Conservation (phyloP, 2,797 vertebrate species). For the Vireo griseus region DNA sequence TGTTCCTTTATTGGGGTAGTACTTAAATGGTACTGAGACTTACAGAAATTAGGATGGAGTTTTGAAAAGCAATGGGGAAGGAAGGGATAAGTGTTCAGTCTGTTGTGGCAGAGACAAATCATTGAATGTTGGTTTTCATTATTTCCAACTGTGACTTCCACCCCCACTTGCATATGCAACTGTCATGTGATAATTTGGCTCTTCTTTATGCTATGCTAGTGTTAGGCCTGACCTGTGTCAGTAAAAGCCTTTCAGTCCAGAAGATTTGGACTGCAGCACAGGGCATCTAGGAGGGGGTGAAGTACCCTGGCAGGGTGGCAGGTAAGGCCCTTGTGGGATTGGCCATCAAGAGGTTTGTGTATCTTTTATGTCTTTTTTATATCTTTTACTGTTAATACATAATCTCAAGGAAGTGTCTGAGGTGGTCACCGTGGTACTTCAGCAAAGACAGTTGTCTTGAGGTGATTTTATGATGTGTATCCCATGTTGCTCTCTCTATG, state of each 20-base stretch:
- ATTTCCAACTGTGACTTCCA: slow-evolving; percentile 18
- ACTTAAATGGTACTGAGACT: background rate
- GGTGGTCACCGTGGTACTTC: background rate
- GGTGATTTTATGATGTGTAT: no score
- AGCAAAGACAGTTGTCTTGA: background rate
- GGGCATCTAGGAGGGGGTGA: no score
- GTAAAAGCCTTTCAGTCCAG: background rate
- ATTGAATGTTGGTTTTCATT: background rate
- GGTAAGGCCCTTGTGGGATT: background rate
- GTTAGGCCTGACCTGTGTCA: background rate
- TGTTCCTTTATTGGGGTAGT: background rate
- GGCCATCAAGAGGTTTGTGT: background rate
- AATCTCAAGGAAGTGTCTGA: background rate
- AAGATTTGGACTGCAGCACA: background rate
- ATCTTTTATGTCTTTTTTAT: background rate
- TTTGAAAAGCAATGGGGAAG: background rate
- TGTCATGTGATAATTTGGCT: background rate
- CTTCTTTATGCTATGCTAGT: background rate
- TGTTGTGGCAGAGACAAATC: background rate
- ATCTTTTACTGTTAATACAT: background rate
- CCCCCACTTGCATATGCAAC: background rate
- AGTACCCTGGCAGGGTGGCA: background rate
- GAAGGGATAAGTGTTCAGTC: background rate
- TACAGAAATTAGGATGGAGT: background rate
- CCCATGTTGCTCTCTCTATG: no score